These are phyloP conservation scores for Mastomys natalensis DNA, from an alignment of 2,113 vertebrate genomes.

Conservation along the genomic window DNA sequence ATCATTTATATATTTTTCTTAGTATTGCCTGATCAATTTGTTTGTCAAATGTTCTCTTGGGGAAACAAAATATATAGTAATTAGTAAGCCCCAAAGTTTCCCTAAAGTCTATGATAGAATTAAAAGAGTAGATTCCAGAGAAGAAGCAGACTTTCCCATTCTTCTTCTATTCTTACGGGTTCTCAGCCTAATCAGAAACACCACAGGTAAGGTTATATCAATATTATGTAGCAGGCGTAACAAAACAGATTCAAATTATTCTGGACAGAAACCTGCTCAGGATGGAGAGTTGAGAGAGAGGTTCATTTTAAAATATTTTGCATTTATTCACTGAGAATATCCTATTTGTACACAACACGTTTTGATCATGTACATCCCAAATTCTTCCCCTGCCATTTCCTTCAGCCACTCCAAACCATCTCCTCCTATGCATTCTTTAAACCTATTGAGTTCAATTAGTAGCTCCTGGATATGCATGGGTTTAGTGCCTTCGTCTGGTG, in stretches of 20 bases:
- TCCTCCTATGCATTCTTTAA: not conserved
- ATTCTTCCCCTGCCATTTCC: not conserved
- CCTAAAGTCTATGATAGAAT: not conserved
- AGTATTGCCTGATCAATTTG: not conserved
- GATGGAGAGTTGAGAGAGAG: not conserved
- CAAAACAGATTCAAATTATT: not conserved
- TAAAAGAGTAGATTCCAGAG: not conserved
- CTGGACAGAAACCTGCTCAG: not conserved
- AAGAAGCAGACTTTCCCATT: not conserved
- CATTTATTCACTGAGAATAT: not conserved
- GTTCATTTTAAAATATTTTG: not conserved
- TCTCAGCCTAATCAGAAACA: not conserved
- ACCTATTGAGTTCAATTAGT: not conserved
- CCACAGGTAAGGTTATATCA: not conserved
- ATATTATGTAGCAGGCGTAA: not conserved
- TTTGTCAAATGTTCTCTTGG: constrained; percentile 36
- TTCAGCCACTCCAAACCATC: not conserved
- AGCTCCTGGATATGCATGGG: not conserved
- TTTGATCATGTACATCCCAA: not conserved
- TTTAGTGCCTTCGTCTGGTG: not conserved
- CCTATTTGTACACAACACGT: not conserved
- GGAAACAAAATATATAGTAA: not conserved
- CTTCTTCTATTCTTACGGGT: not conserved
- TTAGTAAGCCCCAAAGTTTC: not conserved
- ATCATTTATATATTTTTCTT: not conserved